Evolutionary conservation across 2,797 vertebrate species (phyloP).

Genomic region (Phrynocephalus forsythii): DNA sequence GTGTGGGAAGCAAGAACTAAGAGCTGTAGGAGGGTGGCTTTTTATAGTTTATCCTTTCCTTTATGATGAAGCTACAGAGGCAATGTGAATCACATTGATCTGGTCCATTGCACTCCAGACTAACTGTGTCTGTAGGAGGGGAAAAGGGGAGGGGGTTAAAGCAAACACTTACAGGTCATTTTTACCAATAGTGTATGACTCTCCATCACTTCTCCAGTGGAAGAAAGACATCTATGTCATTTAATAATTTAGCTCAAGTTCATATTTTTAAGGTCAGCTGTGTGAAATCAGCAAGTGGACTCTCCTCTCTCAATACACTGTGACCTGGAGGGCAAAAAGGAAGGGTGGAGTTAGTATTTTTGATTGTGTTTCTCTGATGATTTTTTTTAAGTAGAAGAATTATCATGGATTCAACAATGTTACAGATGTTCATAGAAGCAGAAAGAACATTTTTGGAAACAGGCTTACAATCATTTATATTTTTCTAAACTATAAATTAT

Average conservation of each 20-base stretch:
- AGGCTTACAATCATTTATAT: constrained; percentile 45
- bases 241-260: constrained; percentile 78
- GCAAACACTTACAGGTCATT: constrained; percentile 80
- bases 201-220: constrained; percentile 72
- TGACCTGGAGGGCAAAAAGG: constrained; percentile 55
- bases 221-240: constrained; percentile 66
- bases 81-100: constrained; percentile 85
- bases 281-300: constrained; percentile 72
- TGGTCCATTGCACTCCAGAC: constrained; percentile 84
- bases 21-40: constrained; percentile 84
- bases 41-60: constrained; percentile 87
- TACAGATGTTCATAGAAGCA: constrained; percentile 32
- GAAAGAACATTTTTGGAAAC: constrained; percentile 56
- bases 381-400: constrained; percentile 11
- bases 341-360: constrained; percentile 26
- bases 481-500: constrained; percentile 45
- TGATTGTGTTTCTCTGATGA: constrained; percentile 58
- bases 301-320: constrained; percentile 53
- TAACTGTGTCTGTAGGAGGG: constrained; percentile 79
- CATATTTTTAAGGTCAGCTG: constrained; percentile 72
- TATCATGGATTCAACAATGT: constrained; percentile 48
- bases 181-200: constrained; percentile 75
- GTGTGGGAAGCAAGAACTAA: constrained; percentile 85
- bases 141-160: constrained; percentile 46
- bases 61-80: constrained; percentile 81